A percentile compares a stretch with the other conserved stretches of the same genome.
Evolutionary conservation across 2,888 invertebrate species (phyloP).

Genomic region (Eretmocerus hayati): DNA sequence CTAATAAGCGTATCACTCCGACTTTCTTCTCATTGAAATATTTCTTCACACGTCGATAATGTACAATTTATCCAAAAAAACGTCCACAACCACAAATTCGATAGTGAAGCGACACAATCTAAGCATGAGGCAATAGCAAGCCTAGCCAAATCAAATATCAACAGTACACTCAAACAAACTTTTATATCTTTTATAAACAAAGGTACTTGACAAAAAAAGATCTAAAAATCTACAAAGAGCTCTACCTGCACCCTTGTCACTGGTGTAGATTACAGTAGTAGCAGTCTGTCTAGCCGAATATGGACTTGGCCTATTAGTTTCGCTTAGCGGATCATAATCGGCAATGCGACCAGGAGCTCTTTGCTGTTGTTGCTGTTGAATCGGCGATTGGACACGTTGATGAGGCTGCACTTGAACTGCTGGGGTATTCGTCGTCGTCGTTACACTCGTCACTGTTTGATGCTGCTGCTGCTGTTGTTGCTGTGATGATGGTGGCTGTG

Average conservation of each 20-base stretch:
- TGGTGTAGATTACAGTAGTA: conserved; percentile 80
- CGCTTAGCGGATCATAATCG: conserved; percentile 72
- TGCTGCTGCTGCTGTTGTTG: background rate
- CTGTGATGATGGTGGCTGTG: background rate
- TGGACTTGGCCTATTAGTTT: conserved; percentile 61
- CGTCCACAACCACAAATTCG: no score
- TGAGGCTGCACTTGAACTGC: background rate
- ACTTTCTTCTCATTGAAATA: no score
- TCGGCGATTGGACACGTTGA: background rate
- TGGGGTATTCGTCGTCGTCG: conserved; percentile 23
- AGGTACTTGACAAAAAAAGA: no score
- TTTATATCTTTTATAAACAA: no score
- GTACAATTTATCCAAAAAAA: no score
- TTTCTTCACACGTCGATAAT: no score
- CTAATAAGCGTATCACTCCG: no score
- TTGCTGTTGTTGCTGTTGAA: conserved; percentile 12
- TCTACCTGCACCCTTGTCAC: conserved; percentile 64
- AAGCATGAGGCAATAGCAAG: no score
- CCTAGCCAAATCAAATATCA: no score
- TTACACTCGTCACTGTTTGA: conserved; percentile 23
- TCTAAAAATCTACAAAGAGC: no score
- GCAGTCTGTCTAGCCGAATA: conserved; percentile 68
- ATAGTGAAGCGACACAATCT: no score
- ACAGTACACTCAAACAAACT: no score
- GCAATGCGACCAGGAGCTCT: conserved; percentile 66